Evolutionary conservation across 53 echinoderm and acorn worm genomes (phyloP).

Genomic region (Arbacia lixula): DNA sequence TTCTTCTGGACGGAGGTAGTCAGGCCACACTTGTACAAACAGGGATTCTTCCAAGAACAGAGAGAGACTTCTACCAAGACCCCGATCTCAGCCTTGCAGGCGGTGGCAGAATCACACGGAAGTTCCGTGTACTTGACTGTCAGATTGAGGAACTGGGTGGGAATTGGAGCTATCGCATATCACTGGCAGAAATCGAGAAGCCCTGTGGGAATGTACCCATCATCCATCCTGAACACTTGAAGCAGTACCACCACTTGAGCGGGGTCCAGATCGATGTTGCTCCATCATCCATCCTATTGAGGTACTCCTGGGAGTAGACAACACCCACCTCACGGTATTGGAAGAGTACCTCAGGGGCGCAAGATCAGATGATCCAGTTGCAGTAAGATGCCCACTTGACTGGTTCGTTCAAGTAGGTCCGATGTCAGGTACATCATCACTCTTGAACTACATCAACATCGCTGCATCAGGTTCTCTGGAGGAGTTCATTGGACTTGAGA

Average conservation of each 20-base stretch:
- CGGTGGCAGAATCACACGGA: constrained; percentile 19
- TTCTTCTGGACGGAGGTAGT: constrained; percentile 57
- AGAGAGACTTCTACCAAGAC: constrained; percentile 26
- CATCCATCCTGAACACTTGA: constrained; percentile 3
- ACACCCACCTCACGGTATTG: constrained; percentile 67
- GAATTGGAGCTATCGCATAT: constrained; percentile 34
- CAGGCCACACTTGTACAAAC: constrained; percentile 48
- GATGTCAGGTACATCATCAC: constrained; percentile 19
- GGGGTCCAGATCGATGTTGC: constrained; percentile 41
- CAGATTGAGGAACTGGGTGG: constrained; percentile 51
- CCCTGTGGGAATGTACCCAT: constrained; percentile 47
- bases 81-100: constrained; percentile 49
- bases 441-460: constrained; percentile 62
- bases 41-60: constrained; percentile 35
- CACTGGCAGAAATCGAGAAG: constrained; percentile 49
- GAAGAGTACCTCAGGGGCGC: constrained; percentile 57
- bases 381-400: constrained; percentile 59
- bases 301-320: constrained; percentile 58
- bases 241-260: constrained; percentile 49
- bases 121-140: constrained; percentile 41
- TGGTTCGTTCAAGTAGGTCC: constrained; percentile 67
- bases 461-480: constrained; percentile 59
- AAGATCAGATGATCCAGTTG: constrained; percentile 55
- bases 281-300: constrained; percentile 66
- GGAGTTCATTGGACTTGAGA: constrained; percentile 68